Evolutionary conservation across 2,113 vertebrate species (phyloP).

Genomic region (Megalops atlanticus): DNA sequence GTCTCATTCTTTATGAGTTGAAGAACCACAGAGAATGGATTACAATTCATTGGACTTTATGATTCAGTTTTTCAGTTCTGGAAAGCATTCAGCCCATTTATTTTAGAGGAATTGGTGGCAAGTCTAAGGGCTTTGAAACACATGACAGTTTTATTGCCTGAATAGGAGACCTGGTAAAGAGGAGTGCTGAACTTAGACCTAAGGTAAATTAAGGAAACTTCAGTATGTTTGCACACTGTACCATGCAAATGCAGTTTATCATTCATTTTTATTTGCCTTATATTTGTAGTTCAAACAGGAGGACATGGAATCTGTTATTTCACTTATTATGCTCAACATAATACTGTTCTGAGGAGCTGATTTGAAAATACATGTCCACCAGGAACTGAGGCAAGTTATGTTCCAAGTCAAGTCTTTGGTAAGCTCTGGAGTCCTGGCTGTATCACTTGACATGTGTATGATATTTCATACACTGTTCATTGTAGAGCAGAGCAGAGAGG

Average conservation of each 20-base stretch:
- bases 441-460: slow-evolving; percentile 5
- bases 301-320: slow-evolving; percentile 9
- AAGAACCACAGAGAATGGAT: background rate
- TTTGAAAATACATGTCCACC: slow-evolving; percentile 9
- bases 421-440: slow-evolving; percentile 6
- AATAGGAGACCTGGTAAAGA: slow-evolving; percentile 18
- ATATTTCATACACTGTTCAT: slow-evolving; percentile 42
- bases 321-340: slow-evolving; percentile 17
- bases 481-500: slow-evolving; percentile 43
- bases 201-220: slow-evolving; percentile 8
- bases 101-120: background rate
- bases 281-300: slow-evolving; percentile 7
- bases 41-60: background rate
- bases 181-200: slow-evolving; percentile 8
- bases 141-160: slow-evolving; percentile 32
- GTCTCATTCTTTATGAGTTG: background rate
- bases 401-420: slow-evolving; percentile 22
- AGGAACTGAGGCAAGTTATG: slow-evolving; percentile 12
- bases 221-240: slow-evolving; percentile 13
- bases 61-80: slow-evolving; percentile 14
- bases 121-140: slow-evolving; percentile 23
- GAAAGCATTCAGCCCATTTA: slow-evolving; percentile 18
- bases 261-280: slow-evolving; percentile 8
- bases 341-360: slow-evolving; percentile 22
- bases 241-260: slow-evolving; percentile 20